phyloP scores from a whole-genome alignment of 2,888 invertebrate species.

The Philaethria dido region DNA sequence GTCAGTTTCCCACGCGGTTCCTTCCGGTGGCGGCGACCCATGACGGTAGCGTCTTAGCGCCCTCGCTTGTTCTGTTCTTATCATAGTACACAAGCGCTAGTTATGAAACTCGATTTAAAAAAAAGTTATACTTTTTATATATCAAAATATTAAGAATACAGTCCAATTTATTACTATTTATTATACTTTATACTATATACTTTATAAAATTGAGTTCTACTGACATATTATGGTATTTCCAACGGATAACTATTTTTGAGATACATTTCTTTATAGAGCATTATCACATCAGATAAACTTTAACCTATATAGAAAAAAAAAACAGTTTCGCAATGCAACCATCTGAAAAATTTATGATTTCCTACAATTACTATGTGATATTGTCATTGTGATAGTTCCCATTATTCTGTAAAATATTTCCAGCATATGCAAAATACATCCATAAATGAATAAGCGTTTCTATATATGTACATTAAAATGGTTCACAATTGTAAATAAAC shows the following conservation, averaged over 20 bases:
- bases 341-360: constrained; percentile 24
- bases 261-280: too few relatives aligned
- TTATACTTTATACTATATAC: too few relatives aligned
- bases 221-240: not conserved
- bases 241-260: not conserved
- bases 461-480: constrained; percentile 24
- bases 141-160: not conserved
- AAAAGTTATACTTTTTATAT: not conserved
- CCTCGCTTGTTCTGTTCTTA: constrained; percentile 29
- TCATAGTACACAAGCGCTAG: constrained; percentile 16
- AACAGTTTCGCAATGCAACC: constrained; percentile 10
- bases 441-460: constrained; percentile 21
- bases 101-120: constrained; percentile 9
- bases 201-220: too few relatives aligned
- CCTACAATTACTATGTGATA: constrained; percentile 34
- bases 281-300: constrained; percentile 16
- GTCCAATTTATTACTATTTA: too few relatives aligned
- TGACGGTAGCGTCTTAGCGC: constrained; percentile 73
- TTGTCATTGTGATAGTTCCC: constrained; percentile 30
- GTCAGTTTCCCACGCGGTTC: constrained; percentile 75
- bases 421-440: constrained; percentile 20
- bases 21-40: constrained; percentile 80
- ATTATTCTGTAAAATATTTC: constrained; percentile 31
- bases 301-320: constrained; percentile 12
- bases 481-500: not conserved